phyloP scores from a whole-genome alignment of 2,113 vertebrate species.

The Oophaga pumilio region DNA sequence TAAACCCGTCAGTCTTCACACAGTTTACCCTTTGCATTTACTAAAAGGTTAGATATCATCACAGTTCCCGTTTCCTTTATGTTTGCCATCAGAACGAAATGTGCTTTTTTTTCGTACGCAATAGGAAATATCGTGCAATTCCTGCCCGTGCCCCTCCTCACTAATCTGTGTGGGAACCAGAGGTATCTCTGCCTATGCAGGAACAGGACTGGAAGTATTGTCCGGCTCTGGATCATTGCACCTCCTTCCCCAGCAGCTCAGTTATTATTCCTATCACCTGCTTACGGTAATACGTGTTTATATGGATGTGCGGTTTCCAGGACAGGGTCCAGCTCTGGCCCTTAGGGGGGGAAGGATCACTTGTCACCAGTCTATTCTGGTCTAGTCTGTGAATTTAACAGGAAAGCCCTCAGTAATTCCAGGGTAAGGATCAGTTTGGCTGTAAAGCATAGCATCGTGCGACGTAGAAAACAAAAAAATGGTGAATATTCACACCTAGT shows the following conservation, averaged over 20 bases:
- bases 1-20: slow-evolving; percentile 9
- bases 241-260: not conserved
- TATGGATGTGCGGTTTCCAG: slow-evolving; percentile 12
- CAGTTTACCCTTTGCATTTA: not conserved
- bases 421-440: not conserved
- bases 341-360: not conserved
- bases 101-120: slow-evolving; percentile 50
- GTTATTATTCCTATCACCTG: slow-evolving; percentile 4
- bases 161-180: slow-evolving; percentile 52
- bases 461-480: not conserved
- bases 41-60: slow-evolving; percentile 33
- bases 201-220: slow-evolving; percentile 36
- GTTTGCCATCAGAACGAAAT: slow-evolving; percentile 42
- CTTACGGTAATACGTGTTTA: not conserved
- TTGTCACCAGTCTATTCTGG: slow-evolving; percentile 16
- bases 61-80: slow-evolving; percentile 42
- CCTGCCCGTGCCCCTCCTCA: slow-evolving; percentile 11
- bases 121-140: slow-evolving; percentile 56
- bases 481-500: slow-evolving; percentile 11
- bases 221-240: slow-evolving; percentile 1
- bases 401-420: not conserved
- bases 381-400: not conserved
- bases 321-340: not conserved
- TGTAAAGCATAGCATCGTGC: not conserved
- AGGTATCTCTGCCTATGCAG: slow-evolving; percentile 33